Percentiles rank a stretch among this genome's conserved stretches.
These are phyloP conservation scores for Pseudomyrmex sp. DNA, from an alignment of 1,140 invertebrate genomes.

Conservation along the genomic window DNA sequence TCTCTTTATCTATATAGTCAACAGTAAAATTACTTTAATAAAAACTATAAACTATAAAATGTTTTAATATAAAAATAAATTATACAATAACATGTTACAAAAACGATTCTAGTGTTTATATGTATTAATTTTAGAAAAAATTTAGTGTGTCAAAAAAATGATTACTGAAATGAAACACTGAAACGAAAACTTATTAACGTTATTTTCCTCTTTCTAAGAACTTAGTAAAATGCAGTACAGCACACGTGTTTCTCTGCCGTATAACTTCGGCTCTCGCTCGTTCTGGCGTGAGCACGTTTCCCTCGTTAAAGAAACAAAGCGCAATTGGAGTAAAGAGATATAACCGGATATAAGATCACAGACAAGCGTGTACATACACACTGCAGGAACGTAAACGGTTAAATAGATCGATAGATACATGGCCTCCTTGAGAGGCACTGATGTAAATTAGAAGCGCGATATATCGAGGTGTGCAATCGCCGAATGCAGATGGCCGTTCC, in stretches of 20 bases:
- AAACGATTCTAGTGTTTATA: not conserved
- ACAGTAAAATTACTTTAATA: not conserved
- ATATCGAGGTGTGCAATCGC: slow-evolving; percentile 72
- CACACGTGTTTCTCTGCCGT: not conserved
- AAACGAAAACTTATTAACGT: not conserved
- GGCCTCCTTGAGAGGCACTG: slow-evolving; percentile 20
- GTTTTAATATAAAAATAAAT: not conserved
- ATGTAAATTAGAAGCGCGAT: slow-evolving; percentile 61
- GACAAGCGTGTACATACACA: not conserved
- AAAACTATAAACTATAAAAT: not conserved
- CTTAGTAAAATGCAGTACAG: not conserved
- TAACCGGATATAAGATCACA: slow-evolving; percentile 11
- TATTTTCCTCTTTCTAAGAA: not conserved
- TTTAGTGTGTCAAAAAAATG: slow-evolving; percentile 8
- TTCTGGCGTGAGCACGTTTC: not conserved
- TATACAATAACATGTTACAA: not conserved
- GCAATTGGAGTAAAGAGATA: slow-evolving; percentile 17
- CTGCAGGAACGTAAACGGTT: slow-evolving; percentile 13
- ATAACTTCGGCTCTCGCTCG: not conserved
- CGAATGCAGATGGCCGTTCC: slow-evolving; percentile 77
- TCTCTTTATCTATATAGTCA: not conserved
- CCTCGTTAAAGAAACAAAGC: slow-evolving; percentile 18
- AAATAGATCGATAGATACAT: slow-evolving; percentile 62
- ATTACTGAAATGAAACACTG: not conserved
- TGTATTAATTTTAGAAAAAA: not conserved